Evolutionary conservation across 2,113 vertebrate genomes (phyloP).

Genomic region (Trematomus loennbergii): DNA sequence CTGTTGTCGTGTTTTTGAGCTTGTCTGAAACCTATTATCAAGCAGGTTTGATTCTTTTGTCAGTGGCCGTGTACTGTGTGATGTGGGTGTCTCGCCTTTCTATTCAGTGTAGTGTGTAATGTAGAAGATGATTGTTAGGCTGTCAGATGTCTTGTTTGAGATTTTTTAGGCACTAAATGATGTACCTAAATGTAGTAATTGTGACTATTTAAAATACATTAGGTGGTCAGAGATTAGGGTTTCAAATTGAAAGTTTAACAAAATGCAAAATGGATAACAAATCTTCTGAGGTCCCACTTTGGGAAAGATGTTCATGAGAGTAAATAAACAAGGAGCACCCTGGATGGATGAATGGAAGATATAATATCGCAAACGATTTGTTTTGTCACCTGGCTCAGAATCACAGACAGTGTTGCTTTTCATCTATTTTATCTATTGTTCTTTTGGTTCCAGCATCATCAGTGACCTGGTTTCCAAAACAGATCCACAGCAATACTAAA

Average conservation of each 20-base stretch:
- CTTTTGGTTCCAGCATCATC: constrained; percentile 17
- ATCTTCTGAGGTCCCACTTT: neutral
- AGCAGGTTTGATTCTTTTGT: neutral
- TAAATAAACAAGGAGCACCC: neutral
- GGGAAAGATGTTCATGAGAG: neutral
- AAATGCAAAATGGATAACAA: neutral
- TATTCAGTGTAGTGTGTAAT: neutral
- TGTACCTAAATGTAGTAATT: neutral
- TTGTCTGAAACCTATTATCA: neutral
- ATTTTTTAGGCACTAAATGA: neutral
- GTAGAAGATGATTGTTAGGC: neutral
- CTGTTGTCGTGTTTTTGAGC: neutral
- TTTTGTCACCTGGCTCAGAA: constrained; percentile 16
- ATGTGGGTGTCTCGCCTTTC: neutral
- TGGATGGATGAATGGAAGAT: neutral
- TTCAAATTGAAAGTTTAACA: neutral
- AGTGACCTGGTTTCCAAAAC: constrained; percentile 24
- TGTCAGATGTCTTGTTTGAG: neutral
- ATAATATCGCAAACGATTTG: neutral
- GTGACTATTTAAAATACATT: neutral
- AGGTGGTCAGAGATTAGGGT: neutral
- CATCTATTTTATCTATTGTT: constrained; percentile 30
- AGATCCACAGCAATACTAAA: constrained; percentile 5
- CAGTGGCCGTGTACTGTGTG: neutral
- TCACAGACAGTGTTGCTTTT: neutral